These are phyloP conservation scores for Tubiluchus corallicola DNA, from an alignment of 2,888 invertebrate species.

Conservation along the genomic window DNA sequence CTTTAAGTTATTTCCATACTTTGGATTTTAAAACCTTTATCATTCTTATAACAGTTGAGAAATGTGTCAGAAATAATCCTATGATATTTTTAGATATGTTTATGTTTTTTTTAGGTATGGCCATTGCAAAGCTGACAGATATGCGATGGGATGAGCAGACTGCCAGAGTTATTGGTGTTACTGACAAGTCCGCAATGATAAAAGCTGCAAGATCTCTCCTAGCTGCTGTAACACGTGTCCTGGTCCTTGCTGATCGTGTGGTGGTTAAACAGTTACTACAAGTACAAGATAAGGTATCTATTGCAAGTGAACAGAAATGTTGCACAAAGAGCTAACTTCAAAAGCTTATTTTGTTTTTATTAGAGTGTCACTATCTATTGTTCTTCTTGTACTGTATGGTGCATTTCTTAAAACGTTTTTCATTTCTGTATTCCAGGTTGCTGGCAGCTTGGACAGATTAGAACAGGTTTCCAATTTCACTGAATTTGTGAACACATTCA, in stretches of 20 bases:
- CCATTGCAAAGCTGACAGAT: conserved; percentile 73
- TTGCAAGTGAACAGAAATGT: background rate
- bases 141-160: conserved; percentile 33
- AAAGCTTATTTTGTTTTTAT: conserved; percentile 12
- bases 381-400: background rate
- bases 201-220: conserved; percentile 79
- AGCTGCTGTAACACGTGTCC: conserved; percentile 81
- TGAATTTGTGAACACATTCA: conserved; percentile 95
- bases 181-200: no score
- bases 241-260: conserved; percentile 88
- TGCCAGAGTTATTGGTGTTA: no score
- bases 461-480: conserved; percentile 40
- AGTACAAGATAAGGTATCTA: conserved; percentile 90
- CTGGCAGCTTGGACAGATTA: conserved; percentile 30
- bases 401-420: background rate
- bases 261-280: conserved; percentile 86
- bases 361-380: conserved; percentile 29
- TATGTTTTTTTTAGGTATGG: conserved; percentile 44
- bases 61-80: no score
- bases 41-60: no score
- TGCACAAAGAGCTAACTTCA: background rate
- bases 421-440: conserved; percentile 23
- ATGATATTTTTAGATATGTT: background rate
- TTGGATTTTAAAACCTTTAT: no score
- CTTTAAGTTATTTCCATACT: no score